A percentile compares a stretch with the other conserved stretches of the same genome.
Conservation (phyloP, 1,140 invertebrate species). For the Drosophila ercepeae region DNA sequence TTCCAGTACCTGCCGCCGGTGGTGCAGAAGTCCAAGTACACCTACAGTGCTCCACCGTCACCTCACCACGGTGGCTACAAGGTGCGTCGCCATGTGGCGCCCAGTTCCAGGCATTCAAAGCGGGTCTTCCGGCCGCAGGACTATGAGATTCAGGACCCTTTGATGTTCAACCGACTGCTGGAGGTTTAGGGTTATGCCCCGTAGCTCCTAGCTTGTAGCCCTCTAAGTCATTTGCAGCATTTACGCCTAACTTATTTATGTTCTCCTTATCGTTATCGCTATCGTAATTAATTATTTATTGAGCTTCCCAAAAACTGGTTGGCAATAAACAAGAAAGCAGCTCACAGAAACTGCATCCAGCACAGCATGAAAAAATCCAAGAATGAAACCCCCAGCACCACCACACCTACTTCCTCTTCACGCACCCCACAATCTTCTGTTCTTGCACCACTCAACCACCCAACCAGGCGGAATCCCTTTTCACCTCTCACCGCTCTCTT, state of each 20-base stretch:
- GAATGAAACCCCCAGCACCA: conserved; percentile 29
- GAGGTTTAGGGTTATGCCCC: conserved; percentile 42
- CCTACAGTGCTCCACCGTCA: conserved; percentile 57
- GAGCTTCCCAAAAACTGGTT: conserved; percentile 26
- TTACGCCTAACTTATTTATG: conserved; percentile 72
- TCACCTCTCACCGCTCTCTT: conserved; percentile 73
- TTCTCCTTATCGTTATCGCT: conserved; percentile 22
- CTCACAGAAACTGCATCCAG: conserved; percentile 26
- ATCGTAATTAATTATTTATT: conserved; percentile 50
- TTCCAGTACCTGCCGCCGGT: conserved; percentile 71
- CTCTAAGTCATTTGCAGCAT: conserved; percentile 79
- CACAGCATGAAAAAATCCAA: conserved; percentile 59
- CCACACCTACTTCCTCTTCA: conserved; percentile 8
- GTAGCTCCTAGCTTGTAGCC: conserved; percentile 47
- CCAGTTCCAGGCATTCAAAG: conserved; percentile 1
- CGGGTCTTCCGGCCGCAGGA: conserved; percentile 59
- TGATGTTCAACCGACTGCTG: conserved; percentile 77
- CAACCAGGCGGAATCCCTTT: conserved; percentile 33
- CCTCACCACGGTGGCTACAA: conserved; percentile 58
- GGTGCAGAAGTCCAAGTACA: conserved; percentile 76
- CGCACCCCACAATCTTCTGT: conserved; percentile 14
- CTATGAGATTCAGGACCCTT: conserved; percentile 73
- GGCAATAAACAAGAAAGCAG: conserved; percentile 32
- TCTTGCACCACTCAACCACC: conserved; percentile 29
- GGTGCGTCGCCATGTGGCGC: conserved; percentile 65